Conservation (phyloP, 2,888 invertebrate species). For the Caenorhabditis sp. region DNA sequence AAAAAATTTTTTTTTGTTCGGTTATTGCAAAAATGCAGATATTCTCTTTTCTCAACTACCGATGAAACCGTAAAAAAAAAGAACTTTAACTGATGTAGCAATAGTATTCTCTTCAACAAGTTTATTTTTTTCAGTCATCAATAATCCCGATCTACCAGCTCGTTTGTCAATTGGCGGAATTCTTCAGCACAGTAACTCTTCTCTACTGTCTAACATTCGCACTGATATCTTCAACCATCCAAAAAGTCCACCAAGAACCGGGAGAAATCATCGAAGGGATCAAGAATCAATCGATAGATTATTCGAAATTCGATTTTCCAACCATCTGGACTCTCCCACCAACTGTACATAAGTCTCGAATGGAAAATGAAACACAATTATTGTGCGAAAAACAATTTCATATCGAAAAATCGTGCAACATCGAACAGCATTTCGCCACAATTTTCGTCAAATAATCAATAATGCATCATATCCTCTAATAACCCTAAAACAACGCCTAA, state of each 20-base stretch:
- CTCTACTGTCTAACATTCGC: slow-evolving; percentile 40
- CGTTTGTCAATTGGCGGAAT: slow-evolving; percentile 25
- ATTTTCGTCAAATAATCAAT: not conserved
- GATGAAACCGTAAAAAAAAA: too few relatives aligned
- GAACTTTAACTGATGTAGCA: too few relatives aligned
- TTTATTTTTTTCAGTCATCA: slow-evolving; percentile 19
- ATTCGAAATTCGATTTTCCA: not conserved
- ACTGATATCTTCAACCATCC: slow-evolving; percentile 23
- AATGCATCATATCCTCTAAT: not conserved
- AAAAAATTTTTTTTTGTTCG: too few relatives aligned
- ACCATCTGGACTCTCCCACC: not conserved
- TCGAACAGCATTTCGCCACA: not conserved
- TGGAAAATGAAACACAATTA: not conserved
- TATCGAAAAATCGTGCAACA: not conserved
- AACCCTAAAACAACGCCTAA: not conserved
- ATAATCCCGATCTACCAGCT: slow-evolving; percentile 25
- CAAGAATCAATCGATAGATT: not conserved
- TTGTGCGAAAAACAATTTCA: not conserved
- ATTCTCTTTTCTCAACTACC: too few relatives aligned
- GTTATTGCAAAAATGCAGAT: too few relatives aligned
- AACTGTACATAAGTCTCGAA: not conserved
- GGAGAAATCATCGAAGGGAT: not conserved
- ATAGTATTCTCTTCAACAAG: not conserved
- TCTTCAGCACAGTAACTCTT: slow-evolving; percentile 35
- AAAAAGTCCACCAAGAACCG: slow-evolving; percentile 2